Base-by-base conservation (phyloP, 1,140 invertebrate species). In the Gryllus bimaculatus region DNA sequence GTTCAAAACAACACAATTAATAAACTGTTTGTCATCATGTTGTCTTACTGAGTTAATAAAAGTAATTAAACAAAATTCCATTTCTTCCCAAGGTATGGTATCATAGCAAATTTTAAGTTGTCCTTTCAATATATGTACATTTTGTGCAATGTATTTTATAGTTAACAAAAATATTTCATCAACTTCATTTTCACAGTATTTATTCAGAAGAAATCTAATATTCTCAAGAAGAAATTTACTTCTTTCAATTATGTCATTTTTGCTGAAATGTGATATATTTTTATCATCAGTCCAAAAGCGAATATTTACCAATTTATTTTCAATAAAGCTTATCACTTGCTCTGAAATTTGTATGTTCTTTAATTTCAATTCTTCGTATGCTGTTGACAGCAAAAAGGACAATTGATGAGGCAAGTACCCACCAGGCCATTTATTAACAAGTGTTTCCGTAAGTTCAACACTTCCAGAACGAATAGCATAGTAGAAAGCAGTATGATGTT, bases 21-120 rank as follows among this genome's bases (percentile, higher is more conserved):
- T 80, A 48, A 81, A 81, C 18, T 80, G n/a, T 74, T 81, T 81
- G 47, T 79, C 77, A 77, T 82, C 78, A 49, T 81, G 76, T 20
- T 66, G 76, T 79, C 79, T 80, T 49, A 74, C 77, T 78, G 78
- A 80, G n/a, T 73, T 77, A 47, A 82, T 73, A 81, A 80, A 82
- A 79, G 76, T 77, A 76, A 80, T 39, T 26, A 82, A 79, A 78
- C 80, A 82, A 81, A 82, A 82, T 54, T 82, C 81, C 39, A 82
- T 80, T 80, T 82, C 81, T 79, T 82, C 81, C 81, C 81, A 82
- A 79, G 81, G 81, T 20, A 82, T 26, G 13, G 7, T 66, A 80
- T 80, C 48, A 74, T 82, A 82, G 20, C 80, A 80, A 66, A 80
- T 79, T 76, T 75, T 82, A 39, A 81, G 75, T 47, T 75, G 74